Percentiles rank a stretch among this genome's conserved stretches.
phyloP scores from a whole-genome alignment of 2,113 vertebrate genomes.

The Puntigrus tetrazona region DNA sequence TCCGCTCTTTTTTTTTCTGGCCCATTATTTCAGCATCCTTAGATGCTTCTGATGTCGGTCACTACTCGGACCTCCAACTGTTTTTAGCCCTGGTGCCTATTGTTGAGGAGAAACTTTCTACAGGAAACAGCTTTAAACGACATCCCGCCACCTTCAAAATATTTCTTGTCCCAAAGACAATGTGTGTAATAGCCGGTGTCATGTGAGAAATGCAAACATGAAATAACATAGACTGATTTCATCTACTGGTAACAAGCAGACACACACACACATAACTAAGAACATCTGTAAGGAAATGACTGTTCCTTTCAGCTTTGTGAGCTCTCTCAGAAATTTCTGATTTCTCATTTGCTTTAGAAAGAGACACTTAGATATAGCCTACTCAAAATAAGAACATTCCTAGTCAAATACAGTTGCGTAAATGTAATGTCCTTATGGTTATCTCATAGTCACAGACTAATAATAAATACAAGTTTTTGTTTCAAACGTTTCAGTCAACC shows the following conservation, averaged over 20 bases:
- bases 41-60: constrained; percentile 59
- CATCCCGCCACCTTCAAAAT: constrained; percentile 56
- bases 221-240: constrained; percentile 28
- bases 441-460: neutral
- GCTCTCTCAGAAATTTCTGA: neutral
- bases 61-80: constrained; percentile 62
- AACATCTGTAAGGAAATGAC: neutral
- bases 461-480: neutral
- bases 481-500: neutral
- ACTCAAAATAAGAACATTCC: neutral
- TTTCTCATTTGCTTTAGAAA: neutral
- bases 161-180: constrained; percentile 71
- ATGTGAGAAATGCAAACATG: constrained; percentile 44
- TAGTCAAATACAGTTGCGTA: neutral
- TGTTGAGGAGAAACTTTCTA: constrained; percentile 61
- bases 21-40: constrained; percentile 71
- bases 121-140: constrained; percentile 75
- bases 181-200: constrained; percentile 63
- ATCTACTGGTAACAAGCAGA: constrained; percentile 16
- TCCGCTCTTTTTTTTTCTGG: constrained; percentile 64
- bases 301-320: neutral
- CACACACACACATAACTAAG: neutral
- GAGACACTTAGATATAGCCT: neutral
- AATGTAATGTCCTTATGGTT: neutral
- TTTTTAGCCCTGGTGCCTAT: constrained; percentile 60